Conservation (phyloP, 1,140 invertebrate species). For the Sinella curviseta region DNA sequence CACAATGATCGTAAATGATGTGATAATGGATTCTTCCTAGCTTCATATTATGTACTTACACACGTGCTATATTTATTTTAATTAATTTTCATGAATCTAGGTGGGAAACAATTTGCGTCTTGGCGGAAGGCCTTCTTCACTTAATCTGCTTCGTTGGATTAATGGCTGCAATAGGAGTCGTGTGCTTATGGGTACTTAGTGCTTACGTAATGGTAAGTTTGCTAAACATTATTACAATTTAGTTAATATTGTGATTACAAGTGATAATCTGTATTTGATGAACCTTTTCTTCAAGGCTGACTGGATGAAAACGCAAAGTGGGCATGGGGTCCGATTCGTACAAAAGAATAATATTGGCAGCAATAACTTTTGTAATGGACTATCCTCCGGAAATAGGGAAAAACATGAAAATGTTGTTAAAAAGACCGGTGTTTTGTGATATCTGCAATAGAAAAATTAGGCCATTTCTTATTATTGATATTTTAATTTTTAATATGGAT, state of each 20-base stretch:
- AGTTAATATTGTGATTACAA: no score
- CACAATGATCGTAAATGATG: background rate
- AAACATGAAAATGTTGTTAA: slow-evolving; percentile 25
- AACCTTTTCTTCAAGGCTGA: no score
- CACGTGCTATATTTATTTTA: background rate
- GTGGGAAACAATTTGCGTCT: slow-evolving; percentile 19
- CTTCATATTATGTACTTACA: background rate
- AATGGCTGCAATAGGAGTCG: slow-evolving; percentile 29
- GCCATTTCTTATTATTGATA: background rate
- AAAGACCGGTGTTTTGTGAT: slow-evolving; percentile 36
- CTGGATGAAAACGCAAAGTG: background rate
- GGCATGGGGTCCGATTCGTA: background rate
- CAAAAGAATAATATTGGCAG: background rate
- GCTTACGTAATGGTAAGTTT: slow-evolving; percentile 1
- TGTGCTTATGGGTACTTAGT: slow-evolving; percentile 14
- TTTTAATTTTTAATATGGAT: no score
- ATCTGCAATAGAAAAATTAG: background rate
- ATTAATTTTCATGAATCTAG: slow-evolving; percentile 9
- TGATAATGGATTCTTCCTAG: background rate
- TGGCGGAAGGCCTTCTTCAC: slow-evolving; percentile 35
- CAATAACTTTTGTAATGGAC: background rate
- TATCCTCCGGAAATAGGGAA: background rate
- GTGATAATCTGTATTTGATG: no score
- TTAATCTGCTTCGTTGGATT: slow-evolving; percentile 39
- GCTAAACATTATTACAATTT: no score